Evolutionary conservation across 2,888 invertebrate species (phyloP).

Genomic region (Thymelicus sylvestris): DNA sequence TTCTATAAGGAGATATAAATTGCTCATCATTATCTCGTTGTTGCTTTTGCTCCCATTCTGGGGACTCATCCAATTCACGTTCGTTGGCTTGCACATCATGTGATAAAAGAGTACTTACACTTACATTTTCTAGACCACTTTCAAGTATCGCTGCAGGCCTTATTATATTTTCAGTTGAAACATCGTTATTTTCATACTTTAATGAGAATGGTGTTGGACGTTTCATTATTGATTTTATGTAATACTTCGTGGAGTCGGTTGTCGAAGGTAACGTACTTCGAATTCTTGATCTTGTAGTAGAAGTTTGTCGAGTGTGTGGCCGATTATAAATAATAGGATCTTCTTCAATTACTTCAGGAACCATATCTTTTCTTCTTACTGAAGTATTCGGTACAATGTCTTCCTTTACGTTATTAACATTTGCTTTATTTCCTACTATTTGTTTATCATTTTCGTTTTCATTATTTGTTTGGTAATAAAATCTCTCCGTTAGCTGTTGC

Average conservation of each 20-base stretch:
- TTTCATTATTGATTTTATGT: constrained; percentile 65
- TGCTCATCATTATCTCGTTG: constrained; percentile 64
- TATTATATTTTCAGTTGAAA: constrained; percentile 60
- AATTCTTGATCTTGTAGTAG: constrained; percentile 49
- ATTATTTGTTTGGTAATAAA: constrained; percentile 56
- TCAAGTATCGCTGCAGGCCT: constrained; percentile 58
- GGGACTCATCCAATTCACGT: constrained; percentile 45
- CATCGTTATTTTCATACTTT: constrained; percentile 49
- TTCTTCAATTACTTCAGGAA: constrained; percentile 53
- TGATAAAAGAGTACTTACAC: constrained; percentile 34
- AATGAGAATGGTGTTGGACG: constrained; percentile 61
- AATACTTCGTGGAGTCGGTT: constrained; percentile 61
- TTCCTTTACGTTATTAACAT: constrained; percentile 45
- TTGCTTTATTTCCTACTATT: constrained; percentile 42
- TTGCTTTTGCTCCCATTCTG: constrained; percentile 42
- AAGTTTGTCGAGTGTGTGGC: constrained; percentile 47
- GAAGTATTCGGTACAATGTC: constrained; percentile 51
- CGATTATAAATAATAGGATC: constrained; percentile 57
- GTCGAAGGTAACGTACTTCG: constrained; percentile 48
- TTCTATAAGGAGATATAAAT: constrained; percentile 78
- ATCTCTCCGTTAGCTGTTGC: constrained; percentile 53
- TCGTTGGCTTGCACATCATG: constrained; percentile 44
- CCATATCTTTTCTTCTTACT: constrained; percentile 57
- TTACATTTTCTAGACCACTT: constrained; percentile 52
- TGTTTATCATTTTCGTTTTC: constrained; percentile 51